Evolutionary conservation across 2,797 vertebrate genomes (phyloP).

Genomic region (Tokudaia tokunoshimensis): DNA sequence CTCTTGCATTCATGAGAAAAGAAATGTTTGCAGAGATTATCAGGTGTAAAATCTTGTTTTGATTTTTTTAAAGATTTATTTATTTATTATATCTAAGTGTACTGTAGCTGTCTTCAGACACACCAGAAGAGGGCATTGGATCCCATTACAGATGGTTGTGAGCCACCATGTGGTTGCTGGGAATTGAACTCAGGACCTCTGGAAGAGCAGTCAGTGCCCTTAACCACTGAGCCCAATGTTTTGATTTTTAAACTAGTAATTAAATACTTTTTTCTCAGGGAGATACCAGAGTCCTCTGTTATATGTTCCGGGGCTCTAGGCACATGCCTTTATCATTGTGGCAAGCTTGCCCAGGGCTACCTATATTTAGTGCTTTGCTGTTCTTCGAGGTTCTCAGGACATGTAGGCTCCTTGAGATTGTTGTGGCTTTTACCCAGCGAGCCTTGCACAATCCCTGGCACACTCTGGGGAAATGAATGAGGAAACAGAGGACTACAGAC

Average conservation of each 20-base stretch:
- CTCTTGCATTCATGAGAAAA: not conserved
- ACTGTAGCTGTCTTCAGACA: no score
- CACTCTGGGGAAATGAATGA: not conserved
- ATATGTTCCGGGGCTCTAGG: not conserved
- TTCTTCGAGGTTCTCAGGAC: constrained; percentile 41
- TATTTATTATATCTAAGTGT: no score
- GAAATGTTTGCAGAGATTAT: constrained; percentile 27
- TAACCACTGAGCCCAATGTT: no score
- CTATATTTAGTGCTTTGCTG: constrained; percentile 43
- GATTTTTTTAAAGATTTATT: not conserved
- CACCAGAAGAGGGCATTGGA: no score
- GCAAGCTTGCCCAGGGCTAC: not conserved
- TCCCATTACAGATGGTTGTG: no score
- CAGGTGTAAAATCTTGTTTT: constrained; percentile 49
- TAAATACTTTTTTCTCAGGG: constrained; percentile 68
- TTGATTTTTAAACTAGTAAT: not conserved
- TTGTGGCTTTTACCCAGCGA: not conserved
- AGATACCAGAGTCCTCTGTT: constrained; percentile 28
- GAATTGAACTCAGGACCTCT: no score
- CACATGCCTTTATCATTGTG: not conserved
- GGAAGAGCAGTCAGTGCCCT: no score
- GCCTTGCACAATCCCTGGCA: constrained; percentile 58
- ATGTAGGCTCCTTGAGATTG: not conserved
- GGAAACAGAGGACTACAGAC: not conserved
- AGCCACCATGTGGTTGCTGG: no score